These are phyloP conservation scores for Gobius niger DNA, from an alignment of 2,113 vertebrate genomes.

Conservation along the genomic window DNA sequence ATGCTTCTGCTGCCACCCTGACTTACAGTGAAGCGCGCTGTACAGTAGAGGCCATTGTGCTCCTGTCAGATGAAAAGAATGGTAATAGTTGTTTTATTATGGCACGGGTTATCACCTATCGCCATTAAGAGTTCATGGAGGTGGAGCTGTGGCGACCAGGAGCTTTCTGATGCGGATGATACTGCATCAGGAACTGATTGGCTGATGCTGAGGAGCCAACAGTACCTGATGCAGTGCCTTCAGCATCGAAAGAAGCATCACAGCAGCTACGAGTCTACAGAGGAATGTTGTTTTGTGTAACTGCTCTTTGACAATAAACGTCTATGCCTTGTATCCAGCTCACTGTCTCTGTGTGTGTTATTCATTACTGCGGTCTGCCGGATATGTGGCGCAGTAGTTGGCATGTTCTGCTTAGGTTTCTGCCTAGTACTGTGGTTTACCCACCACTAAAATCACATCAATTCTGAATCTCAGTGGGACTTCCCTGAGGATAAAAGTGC, in stretches of 20 bases:
- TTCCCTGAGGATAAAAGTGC: no score
- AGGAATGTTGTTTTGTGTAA: not conserved
- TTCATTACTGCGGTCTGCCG: conserved; percentile 16
- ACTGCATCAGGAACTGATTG: conserved; percentile 99
- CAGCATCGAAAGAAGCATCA: conserved; percentile 91
- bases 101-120: conserved; percentile 19
- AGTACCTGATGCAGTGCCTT: conserved; percentile 98
- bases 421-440: no score
- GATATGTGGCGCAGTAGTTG: no score
- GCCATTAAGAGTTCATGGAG: conserved; percentile 10
- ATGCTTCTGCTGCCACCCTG: conserved; percentile 73
- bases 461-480: no score
- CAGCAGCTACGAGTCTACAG: not conserved
- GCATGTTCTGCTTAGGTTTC: no score
- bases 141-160: conserved; percentile 39
- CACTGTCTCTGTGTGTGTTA: conserved; percentile 6
- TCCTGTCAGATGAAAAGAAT: conserved; percentile 52
- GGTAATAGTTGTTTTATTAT: conserved; percentile 40
- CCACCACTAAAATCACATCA: no score
- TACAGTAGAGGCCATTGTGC: conserved; percentile 64
- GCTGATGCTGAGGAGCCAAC: conserved; percentile 86
- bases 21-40: conserved; percentile 66
- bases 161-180: conserved; percentile 93
- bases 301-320: conserved; percentile 14
- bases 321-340: conserved; percentile 2